A percentile compares a stretch with the other conserved stretches of the same genome.
These are phyloP conservation scores for Pyrgus malvae DNA, from an alignment of 2,888 invertebrate species.

Conservation along the genomic window DNA sequence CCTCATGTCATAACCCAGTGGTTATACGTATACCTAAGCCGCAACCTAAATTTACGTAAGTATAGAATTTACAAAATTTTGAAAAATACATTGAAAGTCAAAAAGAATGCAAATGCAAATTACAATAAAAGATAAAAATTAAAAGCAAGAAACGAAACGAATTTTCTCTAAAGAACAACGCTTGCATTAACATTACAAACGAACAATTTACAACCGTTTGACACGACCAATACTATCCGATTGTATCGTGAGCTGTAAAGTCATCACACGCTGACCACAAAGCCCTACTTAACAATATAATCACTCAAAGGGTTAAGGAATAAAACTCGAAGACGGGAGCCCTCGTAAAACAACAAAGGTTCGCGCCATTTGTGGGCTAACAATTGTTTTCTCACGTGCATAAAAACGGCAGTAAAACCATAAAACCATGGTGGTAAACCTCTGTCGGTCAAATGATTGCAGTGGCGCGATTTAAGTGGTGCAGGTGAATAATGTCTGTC, in stretches of 20 bases:
- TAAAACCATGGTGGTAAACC: too few species aligned
- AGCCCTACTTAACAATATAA: constrained; percentile 31
- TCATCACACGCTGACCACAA: constrained; percentile 17
- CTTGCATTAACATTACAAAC: too few species aligned
- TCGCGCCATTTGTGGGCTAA: constrained; percentile 54
- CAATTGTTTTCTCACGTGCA: constrained; percentile 69
- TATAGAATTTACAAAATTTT: too few species aligned
- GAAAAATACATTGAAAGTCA: too few species aligned
- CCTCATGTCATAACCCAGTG: too few species aligned
- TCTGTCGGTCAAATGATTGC: constrained; percentile 48
- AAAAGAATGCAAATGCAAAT: too few species aligned
- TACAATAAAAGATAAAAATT: too few species aligned
- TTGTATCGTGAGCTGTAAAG: constrained; percentile 13
- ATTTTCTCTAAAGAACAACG: too few species aligned
- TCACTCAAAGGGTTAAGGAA: constrained; percentile 55
- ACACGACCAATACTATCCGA: neutral
- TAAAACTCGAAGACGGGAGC: constrained; percentile 43
- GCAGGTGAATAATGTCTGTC: too few species aligned
- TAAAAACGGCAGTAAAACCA: constrained; percentile 63
- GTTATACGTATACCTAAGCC: too few species aligned
- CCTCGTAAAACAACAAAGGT: constrained; percentile 46
- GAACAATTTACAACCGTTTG: neutral
- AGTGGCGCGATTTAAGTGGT: constrained; percentile 41
- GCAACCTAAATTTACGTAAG: too few species aligned
- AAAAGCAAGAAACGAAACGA: neutral